Conservation (phyloP, 2,797 vertebrate species). For the Microctenopoma stevenorrisi region DNA sequence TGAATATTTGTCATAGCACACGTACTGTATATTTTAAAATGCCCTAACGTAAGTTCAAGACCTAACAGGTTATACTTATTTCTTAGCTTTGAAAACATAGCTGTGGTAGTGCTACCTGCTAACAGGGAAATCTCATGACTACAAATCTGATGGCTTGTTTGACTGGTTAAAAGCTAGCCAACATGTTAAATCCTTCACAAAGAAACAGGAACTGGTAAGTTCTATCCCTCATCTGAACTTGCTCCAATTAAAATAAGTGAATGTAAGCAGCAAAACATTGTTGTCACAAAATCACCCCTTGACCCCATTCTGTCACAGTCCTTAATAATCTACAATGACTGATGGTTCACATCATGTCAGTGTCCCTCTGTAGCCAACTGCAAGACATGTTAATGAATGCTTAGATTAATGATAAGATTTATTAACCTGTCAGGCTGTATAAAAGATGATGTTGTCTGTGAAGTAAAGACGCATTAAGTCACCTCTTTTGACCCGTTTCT, state of each 20-base stretch:
- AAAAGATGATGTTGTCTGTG: neutral
- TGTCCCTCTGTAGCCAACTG: constrained; percentile 28
- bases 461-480: constrained; percentile 40
- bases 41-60: neutral
- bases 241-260: constrained; percentile 11
- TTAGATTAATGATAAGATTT: constrained; percentile 41
- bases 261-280: constrained; percentile 33
- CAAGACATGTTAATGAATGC: constrained; percentile 45
- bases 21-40: neutral
- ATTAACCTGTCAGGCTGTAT: constrained; percentile 29
- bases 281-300: constrained; percentile 34
- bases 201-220: neutral
- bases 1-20: neutral
- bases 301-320: constrained; percentile 57
- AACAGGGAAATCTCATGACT: neutral
- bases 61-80: neutral
- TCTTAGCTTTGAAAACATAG: neutral
- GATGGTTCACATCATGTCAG: constrained; percentile 26
- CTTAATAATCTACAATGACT: constrained; percentile 36
- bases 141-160: constrained; percentile 5
- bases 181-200: neutral
- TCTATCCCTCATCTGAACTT: constrained; percentile 1
- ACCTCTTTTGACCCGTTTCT: constrained; percentile 42
- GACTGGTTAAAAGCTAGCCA: neutral
- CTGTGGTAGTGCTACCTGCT: neutral